Percentiles rank a stretch among this genome's conserved stretches.
Evolutionary conservation across 2,888 invertebrate genomes (phyloP).

Genomic region (Diogma glabrata): DNA sequence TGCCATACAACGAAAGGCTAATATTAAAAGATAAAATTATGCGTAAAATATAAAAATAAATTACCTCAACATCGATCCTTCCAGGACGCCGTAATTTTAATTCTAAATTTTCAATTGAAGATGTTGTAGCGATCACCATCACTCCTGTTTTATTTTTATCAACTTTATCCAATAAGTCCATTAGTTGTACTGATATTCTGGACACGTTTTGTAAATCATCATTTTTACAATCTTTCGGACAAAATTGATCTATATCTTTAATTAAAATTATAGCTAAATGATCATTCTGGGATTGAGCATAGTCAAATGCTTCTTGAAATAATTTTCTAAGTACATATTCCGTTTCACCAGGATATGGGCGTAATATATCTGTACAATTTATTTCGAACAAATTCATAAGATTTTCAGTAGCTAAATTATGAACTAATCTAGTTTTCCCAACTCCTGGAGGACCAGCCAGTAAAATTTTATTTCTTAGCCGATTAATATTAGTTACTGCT

Average conservation of each 20-base stretch:
- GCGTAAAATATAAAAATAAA: slow-evolving; percentile 2
- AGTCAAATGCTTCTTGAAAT: slow-evolving; percentile 36
- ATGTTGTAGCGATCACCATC: slow-evolving; percentile 43
- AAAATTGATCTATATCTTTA: slow-evolving; percentile 36
- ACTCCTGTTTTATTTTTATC: slow-evolving; percentile 27
- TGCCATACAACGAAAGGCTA: too few relatives aligned
- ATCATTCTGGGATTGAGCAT: slow-evolving; percentile 17
- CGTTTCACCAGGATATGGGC: slow-evolving; percentile 42
- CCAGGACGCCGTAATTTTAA: slow-evolving; percentile 40
- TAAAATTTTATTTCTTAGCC: slow-evolving; percentile 2
- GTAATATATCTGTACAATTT: slow-evolving; percentile 35
- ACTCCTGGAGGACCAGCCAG: slow-evolving; percentile 43
- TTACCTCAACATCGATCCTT: slow-evolving; percentile 44
- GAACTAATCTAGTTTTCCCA: slow-evolving; percentile 45
- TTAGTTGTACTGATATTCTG: slow-evolving; percentile 37
- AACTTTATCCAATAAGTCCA: slow-evolving; percentile 39
- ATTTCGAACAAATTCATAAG: slow-evolving; percentile 38
- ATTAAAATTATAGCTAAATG: slow-evolving; percentile 33
- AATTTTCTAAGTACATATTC: slow-evolving; percentile 37
- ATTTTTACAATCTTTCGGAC: slow-evolving; percentile 28
- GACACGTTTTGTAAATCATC: slow-evolving; percentile 29
- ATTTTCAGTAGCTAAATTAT: slow-evolving; percentile 36
- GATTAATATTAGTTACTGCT: slow-evolving; percentile 13
- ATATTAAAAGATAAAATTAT: too few relatives aligned
- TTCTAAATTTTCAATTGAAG: slow-evolving; percentile 38